Conservation (phyloP, 2,113 vertebrate genomes). For the Corydoras sp. region DNA sequence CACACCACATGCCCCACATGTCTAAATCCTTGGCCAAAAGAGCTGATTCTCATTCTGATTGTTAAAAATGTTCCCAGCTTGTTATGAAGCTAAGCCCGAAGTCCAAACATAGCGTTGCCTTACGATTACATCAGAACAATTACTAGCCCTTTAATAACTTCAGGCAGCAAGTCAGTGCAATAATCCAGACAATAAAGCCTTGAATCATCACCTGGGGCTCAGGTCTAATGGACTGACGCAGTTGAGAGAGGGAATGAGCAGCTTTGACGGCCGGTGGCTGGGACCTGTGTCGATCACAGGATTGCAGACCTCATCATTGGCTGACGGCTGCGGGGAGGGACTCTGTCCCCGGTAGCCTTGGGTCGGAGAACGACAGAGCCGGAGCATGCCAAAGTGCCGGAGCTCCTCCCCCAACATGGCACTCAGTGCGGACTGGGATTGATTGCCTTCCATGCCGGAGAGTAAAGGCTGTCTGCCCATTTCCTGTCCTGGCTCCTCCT, state of each 20-base stretch:
- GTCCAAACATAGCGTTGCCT: too few relatives aligned
- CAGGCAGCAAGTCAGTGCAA: background rate
- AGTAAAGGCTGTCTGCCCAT: slow-evolving; percentile 64
- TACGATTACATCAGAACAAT: too few relatives aligned
- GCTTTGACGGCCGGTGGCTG: slow-evolving; percentile 66
- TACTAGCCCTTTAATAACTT: too few relatives aligned
- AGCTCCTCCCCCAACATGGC: slow-evolving; percentile 79
- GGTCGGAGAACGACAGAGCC: slow-evolving; percentile 67
- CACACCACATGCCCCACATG: too few relatives aligned
- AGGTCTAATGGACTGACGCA: slow-evolving; percentile 75
- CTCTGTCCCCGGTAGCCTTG: slow-evolving; percentile 63
- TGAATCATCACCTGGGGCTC: slow-evolving; percentile 77
- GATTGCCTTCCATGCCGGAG: slow-evolving; percentile 66
- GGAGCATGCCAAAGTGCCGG: slow-evolving; percentile 69
- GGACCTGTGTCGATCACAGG: slow-evolving; percentile 35
- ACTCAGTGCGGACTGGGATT: slow-evolving; percentile 67
- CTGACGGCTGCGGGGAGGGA: slow-evolving; percentile 60
- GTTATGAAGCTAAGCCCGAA: too few relatives aligned
- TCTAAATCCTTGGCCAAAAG: too few relatives aligned
- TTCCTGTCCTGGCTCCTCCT: slow-evolving; percentile 56
- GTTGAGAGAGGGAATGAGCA: slow-evolving; percentile 77
- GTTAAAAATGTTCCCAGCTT: too few relatives aligned
- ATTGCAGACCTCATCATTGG: slow-evolving; percentile 46
- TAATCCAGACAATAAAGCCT: background rate
- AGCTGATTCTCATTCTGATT: too few relatives aligned